Evolutionary conservation across 2,888 invertebrate genomes (phyloP).

Genomic region (Tenthredo scrophulariae): DNA sequence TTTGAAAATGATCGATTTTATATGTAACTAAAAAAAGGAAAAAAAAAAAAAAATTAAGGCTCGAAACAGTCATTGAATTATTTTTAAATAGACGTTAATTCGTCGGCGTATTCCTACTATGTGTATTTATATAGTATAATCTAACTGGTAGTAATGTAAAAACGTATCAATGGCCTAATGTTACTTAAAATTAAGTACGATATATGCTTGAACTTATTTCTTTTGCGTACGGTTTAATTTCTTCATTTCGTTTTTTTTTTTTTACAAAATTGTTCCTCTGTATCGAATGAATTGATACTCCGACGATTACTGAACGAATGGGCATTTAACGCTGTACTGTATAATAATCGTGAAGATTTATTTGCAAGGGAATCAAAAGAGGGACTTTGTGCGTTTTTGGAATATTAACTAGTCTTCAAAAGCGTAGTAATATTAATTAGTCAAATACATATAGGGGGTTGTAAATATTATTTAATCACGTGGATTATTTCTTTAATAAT

Average conservation of each 20-base stretch:
- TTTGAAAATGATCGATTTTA: not conserved
- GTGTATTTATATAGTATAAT: conserved; percentile 23
- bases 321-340: not conserved
- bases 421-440: conserved; percentile 1
- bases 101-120: conserved; percentile 27
- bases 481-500: not conserved
- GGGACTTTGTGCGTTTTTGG: not conserved
- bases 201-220: not conserved
- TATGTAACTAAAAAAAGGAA: too few relatives aligned
- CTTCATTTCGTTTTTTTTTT: not conserved
- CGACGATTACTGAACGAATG: not conserved
- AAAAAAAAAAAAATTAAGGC: not conserved
- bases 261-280: not conserved
- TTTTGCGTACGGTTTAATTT: not conserved
- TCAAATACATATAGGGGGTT: not conserved
- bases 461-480: conserved; percentile 33
- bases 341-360: not conserved
- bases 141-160: conserved; percentile 25
- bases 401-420: conserved; percentile 18
- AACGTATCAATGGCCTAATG: conserved; percentile 47
- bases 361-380: not conserved
- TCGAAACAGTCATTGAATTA: not conserved
- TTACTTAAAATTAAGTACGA: conserved; percentile 34
- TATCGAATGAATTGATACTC: not conserved
- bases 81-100: not conserved